These are phyloP conservation scores for Phyllostomus hastatus DNA, from an alignment of 2,113 vertebrate species.

Conservation along the genomic window DNA sequence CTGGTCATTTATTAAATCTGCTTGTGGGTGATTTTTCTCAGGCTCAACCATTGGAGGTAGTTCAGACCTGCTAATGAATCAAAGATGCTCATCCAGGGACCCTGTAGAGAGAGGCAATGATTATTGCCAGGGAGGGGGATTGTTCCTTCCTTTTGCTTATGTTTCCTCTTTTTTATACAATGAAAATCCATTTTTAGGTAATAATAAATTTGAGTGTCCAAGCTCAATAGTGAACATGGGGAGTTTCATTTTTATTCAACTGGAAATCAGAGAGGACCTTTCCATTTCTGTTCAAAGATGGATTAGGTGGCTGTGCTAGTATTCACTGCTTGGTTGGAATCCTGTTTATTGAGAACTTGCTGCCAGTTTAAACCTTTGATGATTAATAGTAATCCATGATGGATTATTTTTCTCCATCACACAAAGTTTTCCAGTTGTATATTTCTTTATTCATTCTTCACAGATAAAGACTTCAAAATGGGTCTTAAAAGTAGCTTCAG, in stretches of 20 bases:
- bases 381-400: neutral
- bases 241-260: neutral
- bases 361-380: slow-evolving; percentile 29
- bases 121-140: neutral
- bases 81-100: neutral
- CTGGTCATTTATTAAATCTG: neutral
- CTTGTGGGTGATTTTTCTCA: neutral
- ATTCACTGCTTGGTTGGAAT: neutral
- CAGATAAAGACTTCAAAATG: slow-evolving; percentile 1
- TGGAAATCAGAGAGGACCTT: neutral
- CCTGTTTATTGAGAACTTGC: neutral
- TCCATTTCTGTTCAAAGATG: neutral
- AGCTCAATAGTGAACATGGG: neutral
- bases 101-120: neutral
- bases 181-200: neutral
- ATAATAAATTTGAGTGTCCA: slow-evolving; percentile 5
- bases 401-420: neutral
- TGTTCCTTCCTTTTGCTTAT: slow-evolving; percentile 14
- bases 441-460: slow-evolving; percentile 15
- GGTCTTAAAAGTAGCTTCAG: slow-evolving; percentile 30
- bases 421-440: slow-evolving; percentile 14
- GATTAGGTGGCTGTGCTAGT: neutral
- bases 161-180: neutral
- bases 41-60: neutral
- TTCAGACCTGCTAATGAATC: neutral